Percentiles rank a stretch among this genome's conserved stretches.
phyloP scores from a whole-genome alignment of 2,888 invertebrate species.

The Nowickia ferox region DNA sequence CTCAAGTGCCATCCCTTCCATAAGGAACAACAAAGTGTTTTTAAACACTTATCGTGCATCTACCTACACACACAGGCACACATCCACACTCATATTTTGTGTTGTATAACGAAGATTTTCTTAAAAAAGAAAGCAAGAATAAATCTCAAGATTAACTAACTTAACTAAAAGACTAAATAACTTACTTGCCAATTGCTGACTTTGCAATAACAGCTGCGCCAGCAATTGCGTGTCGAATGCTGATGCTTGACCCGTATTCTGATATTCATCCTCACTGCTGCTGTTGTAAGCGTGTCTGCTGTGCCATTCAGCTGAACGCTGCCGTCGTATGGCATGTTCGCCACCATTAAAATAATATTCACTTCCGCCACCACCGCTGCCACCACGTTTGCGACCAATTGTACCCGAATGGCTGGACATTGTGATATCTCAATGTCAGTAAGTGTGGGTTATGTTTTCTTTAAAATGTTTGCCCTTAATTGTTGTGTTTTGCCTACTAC shows the following conservation, averaged over 20 bases:
- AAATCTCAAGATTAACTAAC: conserved; percentile 43
- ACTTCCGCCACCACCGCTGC: conserved; percentile 78
- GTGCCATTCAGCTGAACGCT: conserved; percentile 85
- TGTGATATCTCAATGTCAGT: conserved; percentile 73
- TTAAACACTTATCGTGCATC: not conserved
- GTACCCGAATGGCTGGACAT: conserved; percentile 83
- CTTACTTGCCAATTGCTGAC: conserved; percentile 86
- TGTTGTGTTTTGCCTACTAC: not conserved
- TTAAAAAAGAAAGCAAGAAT: conserved; percentile 19
- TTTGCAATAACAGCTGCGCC: conserved; percentile 85
- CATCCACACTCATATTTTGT: conserved; percentile 50
- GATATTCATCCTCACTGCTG: conserved; percentile 85
- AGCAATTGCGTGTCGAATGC: conserved; percentile 85
- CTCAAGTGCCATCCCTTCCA: not conserved
- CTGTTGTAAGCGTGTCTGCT: conserved; percentile 84
- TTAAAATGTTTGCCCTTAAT: not conserved
- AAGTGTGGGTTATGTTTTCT: conserved; percentile 40
- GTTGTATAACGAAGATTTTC: conserved; percentile 25
- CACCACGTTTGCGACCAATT: conserved; percentile 82
- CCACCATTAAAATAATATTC: conserved; percentile 81
- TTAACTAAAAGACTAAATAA: conserved; percentile 71
- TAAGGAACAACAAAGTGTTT: not conserved
- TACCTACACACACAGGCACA: conserved; percentile 3
- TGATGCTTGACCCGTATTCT: conserved; percentile 82
- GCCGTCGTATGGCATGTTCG: conserved; percentile 83